These are phyloP conservation scores for Lates japonicus DNA, from an alignment of 2,797 vertebrate species.

Conservation along the genomic window DNA sequence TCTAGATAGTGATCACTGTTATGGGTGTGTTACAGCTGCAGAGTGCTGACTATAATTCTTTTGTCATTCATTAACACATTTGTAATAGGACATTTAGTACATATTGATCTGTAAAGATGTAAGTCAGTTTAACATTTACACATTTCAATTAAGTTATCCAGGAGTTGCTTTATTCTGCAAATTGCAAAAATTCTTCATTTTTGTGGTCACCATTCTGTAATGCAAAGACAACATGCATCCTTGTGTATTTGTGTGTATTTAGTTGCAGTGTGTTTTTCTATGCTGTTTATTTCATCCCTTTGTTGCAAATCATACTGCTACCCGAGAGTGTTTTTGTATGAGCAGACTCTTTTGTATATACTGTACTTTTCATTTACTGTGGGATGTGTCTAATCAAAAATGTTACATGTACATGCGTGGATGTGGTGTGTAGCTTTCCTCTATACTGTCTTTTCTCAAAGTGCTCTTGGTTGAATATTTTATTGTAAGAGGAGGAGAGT, in stretches of 20 bases:
- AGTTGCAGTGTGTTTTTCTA: neutral
- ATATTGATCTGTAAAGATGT: neutral
- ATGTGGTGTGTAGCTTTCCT: neutral
- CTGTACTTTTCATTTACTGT: slow-evolving; percentile 3
- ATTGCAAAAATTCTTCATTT: neutral
- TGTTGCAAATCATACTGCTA: neutral
- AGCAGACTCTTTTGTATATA: neutral
- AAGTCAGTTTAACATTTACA: neutral
- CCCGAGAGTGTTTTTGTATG: neutral
- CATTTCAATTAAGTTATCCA: neutral
- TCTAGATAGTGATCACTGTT: neutral
- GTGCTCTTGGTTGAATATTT: neutral
- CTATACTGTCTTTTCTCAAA: neutral
- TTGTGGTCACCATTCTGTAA: neutral
- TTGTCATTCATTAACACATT: neutral
- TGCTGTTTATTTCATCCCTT: too few relatives aligned
- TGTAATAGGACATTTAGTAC: neutral
- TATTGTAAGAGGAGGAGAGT: neutral
- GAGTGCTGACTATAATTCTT: neutral
- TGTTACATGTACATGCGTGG: neutral
- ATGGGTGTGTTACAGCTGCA: neutral
- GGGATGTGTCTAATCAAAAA: neutral
- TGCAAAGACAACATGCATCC: neutral
- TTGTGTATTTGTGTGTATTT: neutral
- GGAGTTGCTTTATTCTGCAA: neutral